A percentile compares a stretch with the other conserved stretches of the same genome.
Conservation (phyloP, 2,888 invertebrate species). For the Helicoverpa assulta region DNA sequence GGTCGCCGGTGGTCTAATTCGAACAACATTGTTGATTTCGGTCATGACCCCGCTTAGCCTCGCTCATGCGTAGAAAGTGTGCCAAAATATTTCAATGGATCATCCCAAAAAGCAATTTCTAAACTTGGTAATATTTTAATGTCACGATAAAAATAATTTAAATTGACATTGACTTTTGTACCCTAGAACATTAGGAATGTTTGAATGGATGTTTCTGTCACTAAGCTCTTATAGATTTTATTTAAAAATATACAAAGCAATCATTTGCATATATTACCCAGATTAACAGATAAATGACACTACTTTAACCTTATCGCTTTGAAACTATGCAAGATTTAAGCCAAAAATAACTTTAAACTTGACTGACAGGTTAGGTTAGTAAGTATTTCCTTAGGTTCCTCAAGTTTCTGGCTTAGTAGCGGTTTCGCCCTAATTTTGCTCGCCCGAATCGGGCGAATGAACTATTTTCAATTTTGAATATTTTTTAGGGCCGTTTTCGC, state of each 20-base stretch:
- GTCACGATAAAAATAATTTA: background rate
- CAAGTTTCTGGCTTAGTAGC: too few species aligned
- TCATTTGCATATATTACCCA: conserved; percentile 11
- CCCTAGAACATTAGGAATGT: background rate
- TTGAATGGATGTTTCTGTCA: background rate
- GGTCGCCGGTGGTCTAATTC: conserved; percentile 53
- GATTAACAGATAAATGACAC: conserved; percentile 10
- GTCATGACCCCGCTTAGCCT: conserved; percentile 57
- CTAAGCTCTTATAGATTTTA: background rate
- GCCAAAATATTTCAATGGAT: conserved; percentile 29
- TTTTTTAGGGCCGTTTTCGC: too few species aligned
- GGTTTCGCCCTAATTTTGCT: too few species aligned
- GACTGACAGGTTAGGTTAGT: background rate
- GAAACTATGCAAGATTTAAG: background rate
- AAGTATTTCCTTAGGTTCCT: background rate
- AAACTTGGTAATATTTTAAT: conserved; percentile 4
- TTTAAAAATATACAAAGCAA: background rate
- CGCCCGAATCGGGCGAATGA: too few species aligned
- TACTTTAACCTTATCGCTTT: background rate
- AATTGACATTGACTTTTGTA: background rate
- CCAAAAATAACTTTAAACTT: background rate
- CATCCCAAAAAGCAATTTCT: conserved; percentile 12
- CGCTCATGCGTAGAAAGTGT: conserved; percentile 66
- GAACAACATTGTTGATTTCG: conserved; percentile 63
- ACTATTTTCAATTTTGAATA: too few species aligned